Evolutionary conservation across 2,888 invertebrate genomes (phyloP).

Genomic region (Loripinus fragilis): DNA sequence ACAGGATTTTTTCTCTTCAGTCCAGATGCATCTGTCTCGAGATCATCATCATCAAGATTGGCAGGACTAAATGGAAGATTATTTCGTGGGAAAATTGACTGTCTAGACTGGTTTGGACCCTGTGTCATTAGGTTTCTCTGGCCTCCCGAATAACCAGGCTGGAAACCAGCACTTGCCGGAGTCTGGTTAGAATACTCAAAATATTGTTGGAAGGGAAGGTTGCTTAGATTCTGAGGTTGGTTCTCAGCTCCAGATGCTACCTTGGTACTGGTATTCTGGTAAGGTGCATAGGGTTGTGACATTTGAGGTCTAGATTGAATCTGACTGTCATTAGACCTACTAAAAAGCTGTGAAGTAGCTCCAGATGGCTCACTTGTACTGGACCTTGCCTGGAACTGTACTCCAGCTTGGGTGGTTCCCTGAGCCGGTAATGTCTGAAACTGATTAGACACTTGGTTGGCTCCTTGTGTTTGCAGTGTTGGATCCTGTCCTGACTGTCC

Average conservation of each 20-base stretch:
- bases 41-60: conserved; percentile 39
- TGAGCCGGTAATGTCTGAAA: not conserved
- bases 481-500: not conserved
- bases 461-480: not conserved
- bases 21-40: conserved; percentile 41
- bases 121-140: not conserved
- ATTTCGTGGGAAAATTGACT: conserved; percentile 11
- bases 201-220: not conserved
- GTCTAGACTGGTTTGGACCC: not conserved
- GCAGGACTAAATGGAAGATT: conserved; percentile 5
- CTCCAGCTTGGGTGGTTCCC: not conserved
- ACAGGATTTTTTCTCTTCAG: conserved; percentile 4
- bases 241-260: not conserved
- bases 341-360: not conserved
- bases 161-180: not conserved
- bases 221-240: not conserved
- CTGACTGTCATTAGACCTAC: not conserved
- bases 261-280: not conserved
- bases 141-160: not conserved
- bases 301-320: not conserved
- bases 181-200: not conserved
- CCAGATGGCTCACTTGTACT: too few relatives aligned
- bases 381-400: not conserved
- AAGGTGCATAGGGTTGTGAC: too few relatives aligned
- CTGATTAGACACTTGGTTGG: not conserved